These are phyloP conservation scores for Dioctria linearis DNA, from an alignment of 2,888 invertebrate genomes.

Conservation along the genomic window DNA sequence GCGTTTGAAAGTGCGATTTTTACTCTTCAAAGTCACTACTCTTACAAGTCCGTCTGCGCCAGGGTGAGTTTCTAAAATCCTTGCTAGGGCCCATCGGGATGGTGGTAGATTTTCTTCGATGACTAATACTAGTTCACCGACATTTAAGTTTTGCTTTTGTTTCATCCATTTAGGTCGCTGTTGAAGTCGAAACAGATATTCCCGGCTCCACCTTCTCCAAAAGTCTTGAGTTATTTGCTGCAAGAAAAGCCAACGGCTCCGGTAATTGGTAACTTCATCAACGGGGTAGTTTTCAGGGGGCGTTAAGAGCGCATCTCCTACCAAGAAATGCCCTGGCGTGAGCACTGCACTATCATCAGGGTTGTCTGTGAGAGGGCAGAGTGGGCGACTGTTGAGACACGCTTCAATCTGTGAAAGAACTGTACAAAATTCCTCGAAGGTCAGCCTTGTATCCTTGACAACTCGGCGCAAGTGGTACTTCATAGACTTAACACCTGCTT, in stretches of 20 bases:
- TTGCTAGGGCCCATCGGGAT: too few relatives aligned
- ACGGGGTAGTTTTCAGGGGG: conserved; percentile 31
- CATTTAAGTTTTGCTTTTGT: too few relatives aligned
- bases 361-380: conserved; percentile 4
- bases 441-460: conserved; percentile 14
- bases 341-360: conserved; percentile 34
- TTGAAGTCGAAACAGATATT: too few relatives aligned
- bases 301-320: conserved; percentile 10
- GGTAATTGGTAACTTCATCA: neutral
- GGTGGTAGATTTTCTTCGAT: too few relatives aligned
- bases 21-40: too few relatives aligned
- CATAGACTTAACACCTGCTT: too few relatives aligned
- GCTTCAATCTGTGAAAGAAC: conserved; percentile 60
- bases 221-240: conserved; percentile 21
- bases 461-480: conserved; percentile 61
- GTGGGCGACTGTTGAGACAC: conserved; percentile 60
- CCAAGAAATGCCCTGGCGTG: conserved; percentile 21
- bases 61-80: too few relatives aligned
- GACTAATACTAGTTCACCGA: too few relatives aligned
- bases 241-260: conserved; percentile 13
- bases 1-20: too few relatives aligned
- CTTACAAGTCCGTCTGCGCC: too few relatives aligned
- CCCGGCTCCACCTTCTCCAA: too few relatives aligned
- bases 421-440: conserved; percentile 56
- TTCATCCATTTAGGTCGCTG: too few relatives aligned